A percentile compares a stretch with the other conserved stretches of the same genome.
Evolutionary conservation across 2,888 invertebrate species (phyloP).

Genomic region (Phengaris arion): DNA sequence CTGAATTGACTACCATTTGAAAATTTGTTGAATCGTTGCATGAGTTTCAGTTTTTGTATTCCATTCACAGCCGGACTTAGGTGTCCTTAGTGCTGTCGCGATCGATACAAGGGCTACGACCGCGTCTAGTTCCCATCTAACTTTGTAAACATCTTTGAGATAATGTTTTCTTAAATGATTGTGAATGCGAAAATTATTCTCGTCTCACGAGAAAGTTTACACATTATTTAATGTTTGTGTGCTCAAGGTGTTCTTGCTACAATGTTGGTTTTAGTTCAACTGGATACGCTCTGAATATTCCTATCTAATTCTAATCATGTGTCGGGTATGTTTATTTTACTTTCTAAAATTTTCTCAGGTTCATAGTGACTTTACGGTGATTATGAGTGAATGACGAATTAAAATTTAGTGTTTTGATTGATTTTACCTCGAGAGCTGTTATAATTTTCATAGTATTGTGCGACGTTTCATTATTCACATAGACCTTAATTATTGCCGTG

Average conservation of each 20-base stretch:
- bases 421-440: neutral
- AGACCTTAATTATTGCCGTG: no score
- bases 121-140: constrained; percentile 20
- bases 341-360: neutral
- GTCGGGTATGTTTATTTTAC: constrained; percentile 12
- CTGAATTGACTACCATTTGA: neutral
- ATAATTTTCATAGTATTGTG: neutral
- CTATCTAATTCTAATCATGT: constrained; percentile 11
- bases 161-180: constrained; percentile 15
- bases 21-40: neutral
- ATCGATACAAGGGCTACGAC: constrained; percentile 29
- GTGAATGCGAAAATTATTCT: constrained; percentile 15
- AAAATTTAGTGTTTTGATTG: neutral
- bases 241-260: constrained; percentile 9
- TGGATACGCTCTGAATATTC: constrained; percentile 17
- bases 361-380: neutral
- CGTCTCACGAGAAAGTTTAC: constrained; percentile 14
- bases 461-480: neutral
- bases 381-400: neutral
- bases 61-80: constrained; percentile 8
- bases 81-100: constrained; percentile 18
- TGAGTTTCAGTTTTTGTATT: neutral
- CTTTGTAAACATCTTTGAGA: constrained; percentile 21
- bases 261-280: constrained; percentile 5
- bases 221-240: neutral